Evolutionary conservation across 2,113 vertebrate genomes (phyloP), one percentile per base, ranked within the genome.

Genomic region (Felis chaus): DNA sequence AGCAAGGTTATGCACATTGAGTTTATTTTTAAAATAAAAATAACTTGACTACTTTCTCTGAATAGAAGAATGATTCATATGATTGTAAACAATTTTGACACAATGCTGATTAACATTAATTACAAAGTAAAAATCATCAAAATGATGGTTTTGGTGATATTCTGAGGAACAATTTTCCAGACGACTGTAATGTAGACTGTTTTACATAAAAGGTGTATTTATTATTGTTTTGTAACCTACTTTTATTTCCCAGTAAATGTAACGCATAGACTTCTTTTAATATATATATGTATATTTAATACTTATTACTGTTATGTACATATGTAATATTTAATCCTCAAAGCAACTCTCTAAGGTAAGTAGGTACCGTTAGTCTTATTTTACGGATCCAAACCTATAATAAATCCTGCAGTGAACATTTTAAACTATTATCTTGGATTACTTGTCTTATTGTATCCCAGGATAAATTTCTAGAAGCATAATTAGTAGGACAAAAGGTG

Each of bases 11-110:
- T 66, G 23, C 15, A 78, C 21, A 55, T 73, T 97, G 21, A 25
- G 53, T 68, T 95, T 96, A 18, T 65, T 94, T 94, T 88, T 31
- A 91, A 96, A 92, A 81, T 50, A 84, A 81, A 93, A 76, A 71
- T 45, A 79, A 86, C 50, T 45, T 33, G 11, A 86, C 36, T 55
- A 41, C 45, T 93, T 93, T 84, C 53, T 88, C 25, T 91, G 39
- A 94, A 78, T 91, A 95, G 79, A 78, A 88, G 96, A 84, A 31
- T 84, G 76, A 94, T 45, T 66, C 82, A 80, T 41, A 84, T 88
- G 79, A 86, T 36, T 68, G 25, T 50, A 76, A 84, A 80, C 25
- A 92, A 36, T 71, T 81, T 65, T 83, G 66, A 80, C 21, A 83
- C 23, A 76, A 73, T 16, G 57, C 65, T 53, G 31, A 68, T 74